Conservation (phyloP, 2,797 vertebrate species). For the Gallinago stenura region DNA sequence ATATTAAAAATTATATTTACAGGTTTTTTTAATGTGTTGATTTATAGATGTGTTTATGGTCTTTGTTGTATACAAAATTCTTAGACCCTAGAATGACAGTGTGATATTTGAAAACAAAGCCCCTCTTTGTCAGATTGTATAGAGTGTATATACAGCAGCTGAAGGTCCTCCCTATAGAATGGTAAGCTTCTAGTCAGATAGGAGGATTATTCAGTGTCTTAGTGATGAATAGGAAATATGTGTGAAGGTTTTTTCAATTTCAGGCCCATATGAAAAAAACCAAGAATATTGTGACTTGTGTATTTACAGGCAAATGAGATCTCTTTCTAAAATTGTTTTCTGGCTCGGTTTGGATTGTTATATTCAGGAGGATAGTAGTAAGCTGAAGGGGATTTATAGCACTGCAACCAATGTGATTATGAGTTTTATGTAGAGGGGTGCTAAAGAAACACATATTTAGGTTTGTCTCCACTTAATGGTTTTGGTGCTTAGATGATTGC, state of each 20-base stretch:
- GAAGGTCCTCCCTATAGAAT: not conserved
- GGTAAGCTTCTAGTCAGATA: not conserved
- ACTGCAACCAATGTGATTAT: not conserved
- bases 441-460: not conserved
- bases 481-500: not conserved
- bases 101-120: not conserved
- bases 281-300: not conserved
- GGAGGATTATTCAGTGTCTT: not conserved
- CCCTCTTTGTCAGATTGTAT: not conserved
- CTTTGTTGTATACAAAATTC: not conserved
- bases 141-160: not conserved
- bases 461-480: not conserved
- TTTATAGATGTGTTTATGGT: not conserved
- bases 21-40: not conserved
- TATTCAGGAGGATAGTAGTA: not conserved
- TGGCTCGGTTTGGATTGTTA: not conserved
- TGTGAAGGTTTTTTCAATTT: not conserved
- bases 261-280: not conserved
- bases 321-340: not conserved
- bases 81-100: not conserved
- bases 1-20: not conserved
- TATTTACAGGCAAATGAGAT: not conserved
- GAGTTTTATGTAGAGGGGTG: not conserved
- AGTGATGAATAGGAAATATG: not conserved
- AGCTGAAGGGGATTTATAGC: not conserved